Conservation (phyloP, 1,140 invertebrate species). For the Linepithema humile region DNA sequence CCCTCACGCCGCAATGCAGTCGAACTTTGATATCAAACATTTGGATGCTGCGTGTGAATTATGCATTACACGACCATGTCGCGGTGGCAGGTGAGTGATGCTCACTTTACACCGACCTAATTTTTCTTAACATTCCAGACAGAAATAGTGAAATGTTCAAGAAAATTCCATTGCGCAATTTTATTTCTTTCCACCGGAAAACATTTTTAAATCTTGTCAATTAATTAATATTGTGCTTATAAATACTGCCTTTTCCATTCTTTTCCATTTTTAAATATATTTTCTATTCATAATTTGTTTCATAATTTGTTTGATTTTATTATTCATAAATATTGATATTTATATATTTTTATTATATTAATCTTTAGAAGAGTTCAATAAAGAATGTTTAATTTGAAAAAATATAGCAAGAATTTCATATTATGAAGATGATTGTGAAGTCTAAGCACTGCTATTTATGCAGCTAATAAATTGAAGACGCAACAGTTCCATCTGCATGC, state of each 20-base stretch:
- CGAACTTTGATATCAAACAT: conserved; percentile 52
- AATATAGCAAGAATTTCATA: background rate
- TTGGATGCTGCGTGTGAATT: conserved; percentile 32
- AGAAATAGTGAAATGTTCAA: background rate
- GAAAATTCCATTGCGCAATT: background rate
- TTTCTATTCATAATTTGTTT: no score
- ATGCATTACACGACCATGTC: conserved; percentile 27
- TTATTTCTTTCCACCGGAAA: background rate
- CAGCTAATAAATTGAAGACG: background rate
- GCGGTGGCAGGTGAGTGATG: conserved; percentile 10
- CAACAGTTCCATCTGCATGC: background rate
- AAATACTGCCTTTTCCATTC: background rate
- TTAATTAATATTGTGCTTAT: background rate
- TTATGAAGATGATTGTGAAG: background rate
- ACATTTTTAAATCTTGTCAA: background rate
- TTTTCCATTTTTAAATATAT: no score
- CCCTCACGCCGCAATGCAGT: conserved; percentile 29
- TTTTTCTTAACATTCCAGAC: conserved; percentile 13
- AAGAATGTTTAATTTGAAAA: no score
- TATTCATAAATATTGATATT: no score
- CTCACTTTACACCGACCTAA: conserved; percentile 23
- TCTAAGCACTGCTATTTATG: background rate
- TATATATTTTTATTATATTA: no score
- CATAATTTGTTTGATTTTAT: no score
- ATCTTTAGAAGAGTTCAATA: no score